A percentile compares a stretch with the other conserved stretches of the same genome.
Evolutionary conservation across 2,888 invertebrate species (phyloP).

Genomic region (Drosophila merina): DNA sequence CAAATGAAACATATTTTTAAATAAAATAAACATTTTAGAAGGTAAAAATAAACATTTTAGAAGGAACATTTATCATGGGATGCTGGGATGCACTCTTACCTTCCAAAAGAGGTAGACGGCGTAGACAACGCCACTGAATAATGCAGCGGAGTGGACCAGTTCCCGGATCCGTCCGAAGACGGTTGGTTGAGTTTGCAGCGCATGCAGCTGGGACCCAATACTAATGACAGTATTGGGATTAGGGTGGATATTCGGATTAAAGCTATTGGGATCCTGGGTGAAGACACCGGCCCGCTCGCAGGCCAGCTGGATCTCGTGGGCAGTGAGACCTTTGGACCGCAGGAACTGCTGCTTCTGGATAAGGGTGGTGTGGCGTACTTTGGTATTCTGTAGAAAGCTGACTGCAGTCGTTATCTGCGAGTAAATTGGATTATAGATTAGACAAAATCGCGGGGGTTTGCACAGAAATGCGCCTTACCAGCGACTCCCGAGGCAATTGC

Average conservation of each 20-base stretch:
- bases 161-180: conserved; percentile 87
- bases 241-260: conserved; percentile 53
- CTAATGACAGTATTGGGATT: conserved; percentile 80
- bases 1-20: too few relatives aligned
- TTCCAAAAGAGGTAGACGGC: conserved; percentile 92
- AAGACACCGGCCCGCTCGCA: conserved; percentile 87
- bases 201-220: conserved; percentile 77
- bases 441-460: conserved; percentile 37
- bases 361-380: conserved; percentile 90
- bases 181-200: conserved; percentile 75
- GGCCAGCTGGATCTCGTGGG: conserved; percentile 90
- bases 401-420: conserved; percentile 92
- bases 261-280: conserved; percentile 78
- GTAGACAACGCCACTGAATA: conserved; percentile 92
- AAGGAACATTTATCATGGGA: too few relatives aligned
- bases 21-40: too few relatives aligned
- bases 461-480: conserved; percentile 67
- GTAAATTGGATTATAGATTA: conserved; percentile 65
- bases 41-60: too few relatives aligned
- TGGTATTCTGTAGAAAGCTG: conserved; percentile 94
- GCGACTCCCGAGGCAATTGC: conserved; percentile 81
- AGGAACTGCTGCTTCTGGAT: conserved; percentile 92
- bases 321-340: conserved; percentile 90
- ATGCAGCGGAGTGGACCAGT: conserved; percentile 88
- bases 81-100: conserved; percentile 84